These are phyloP conservation scores for Patella caerulea DNA, from an alignment of 2,888 invertebrate genomes.

Conservation along the genomic window DNA sequence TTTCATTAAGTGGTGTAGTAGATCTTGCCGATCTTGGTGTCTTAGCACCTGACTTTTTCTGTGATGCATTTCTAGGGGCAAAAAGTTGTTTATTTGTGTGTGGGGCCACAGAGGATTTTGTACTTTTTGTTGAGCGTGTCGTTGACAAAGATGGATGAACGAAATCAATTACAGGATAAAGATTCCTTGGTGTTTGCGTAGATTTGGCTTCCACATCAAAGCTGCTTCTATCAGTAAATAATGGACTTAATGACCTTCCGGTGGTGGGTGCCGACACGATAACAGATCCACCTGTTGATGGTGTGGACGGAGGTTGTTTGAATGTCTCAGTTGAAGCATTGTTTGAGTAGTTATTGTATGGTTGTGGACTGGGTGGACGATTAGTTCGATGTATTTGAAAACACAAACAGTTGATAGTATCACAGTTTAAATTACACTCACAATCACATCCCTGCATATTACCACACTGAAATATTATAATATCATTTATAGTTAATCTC, in stretches of 20 bases:
- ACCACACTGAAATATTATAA: not conserved
- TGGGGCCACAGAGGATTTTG: not conserved
- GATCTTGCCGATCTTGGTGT: not conserved
- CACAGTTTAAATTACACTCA: not conserved
- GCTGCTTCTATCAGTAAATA: not conserved
- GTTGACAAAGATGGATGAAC: not conserved
- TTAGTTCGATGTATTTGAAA: not conserved
- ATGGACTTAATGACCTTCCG: not conserved
- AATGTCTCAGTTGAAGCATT: not conserved
- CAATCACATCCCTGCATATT: not conserved
- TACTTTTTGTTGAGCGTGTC: not conserved
- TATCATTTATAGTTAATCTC: not conserved
- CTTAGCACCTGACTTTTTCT: not conserved
- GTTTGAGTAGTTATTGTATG: not conserved
- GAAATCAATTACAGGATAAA: not conserved
- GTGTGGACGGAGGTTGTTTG: not conserved
- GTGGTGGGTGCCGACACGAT: not conserved
- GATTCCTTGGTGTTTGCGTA: not conserved
- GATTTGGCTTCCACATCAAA: not conserved
- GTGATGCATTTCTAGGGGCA: not conserved
- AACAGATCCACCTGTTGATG: not conserved
- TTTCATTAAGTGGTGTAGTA: not conserved
- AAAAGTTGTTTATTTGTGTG: not conserved
- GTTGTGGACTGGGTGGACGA: not conserved
- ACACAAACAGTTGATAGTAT: not conserved